Evolutionary conservation across 2,888 invertebrate genomes (phyloP).

Genomic region (Andricus curvator): DNA sequence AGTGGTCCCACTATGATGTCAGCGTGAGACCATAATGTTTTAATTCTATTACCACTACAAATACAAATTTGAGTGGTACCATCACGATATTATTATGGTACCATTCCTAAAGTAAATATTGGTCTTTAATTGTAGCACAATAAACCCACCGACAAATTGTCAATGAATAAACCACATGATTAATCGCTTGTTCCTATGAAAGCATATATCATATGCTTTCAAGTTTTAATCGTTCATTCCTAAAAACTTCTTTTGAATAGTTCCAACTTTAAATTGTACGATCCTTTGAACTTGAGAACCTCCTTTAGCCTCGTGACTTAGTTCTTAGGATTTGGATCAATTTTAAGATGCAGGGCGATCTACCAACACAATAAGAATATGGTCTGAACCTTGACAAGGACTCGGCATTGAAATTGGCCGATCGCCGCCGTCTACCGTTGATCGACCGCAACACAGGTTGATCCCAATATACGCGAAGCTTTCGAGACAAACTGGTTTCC

Average conservation of each 20-base stretch:
- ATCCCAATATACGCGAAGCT: conserved; percentile 64
- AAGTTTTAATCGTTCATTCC: no score
- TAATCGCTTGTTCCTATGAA: no score
- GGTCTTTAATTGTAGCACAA: no score
- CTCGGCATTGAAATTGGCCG: conserved; percentile 53
- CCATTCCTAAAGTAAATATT: no score
- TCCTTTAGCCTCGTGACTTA: neutral
- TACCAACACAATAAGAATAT: neutral
- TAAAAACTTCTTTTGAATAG: no score
- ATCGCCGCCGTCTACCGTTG: conserved; percentile 56
- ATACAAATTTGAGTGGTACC: neutral
- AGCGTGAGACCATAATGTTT: neutral
- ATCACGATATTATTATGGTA: no score
- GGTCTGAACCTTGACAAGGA: conserved; percentile 33
- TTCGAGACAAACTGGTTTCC: conserved; percentile 69
- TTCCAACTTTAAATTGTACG: no score
- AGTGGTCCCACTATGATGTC: neutral
- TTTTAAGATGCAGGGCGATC: neutral
- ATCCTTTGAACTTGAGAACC: no score
- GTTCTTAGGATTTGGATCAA: neutral
- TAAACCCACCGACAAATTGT: no score
- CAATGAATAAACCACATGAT: no score
- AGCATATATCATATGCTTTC: no score
- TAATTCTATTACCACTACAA: neutral
- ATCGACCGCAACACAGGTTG: conserved; percentile 54